Base-by-base conservation (phyloP, 2,888 invertebrate species). In the Spisula solida region DNA sequence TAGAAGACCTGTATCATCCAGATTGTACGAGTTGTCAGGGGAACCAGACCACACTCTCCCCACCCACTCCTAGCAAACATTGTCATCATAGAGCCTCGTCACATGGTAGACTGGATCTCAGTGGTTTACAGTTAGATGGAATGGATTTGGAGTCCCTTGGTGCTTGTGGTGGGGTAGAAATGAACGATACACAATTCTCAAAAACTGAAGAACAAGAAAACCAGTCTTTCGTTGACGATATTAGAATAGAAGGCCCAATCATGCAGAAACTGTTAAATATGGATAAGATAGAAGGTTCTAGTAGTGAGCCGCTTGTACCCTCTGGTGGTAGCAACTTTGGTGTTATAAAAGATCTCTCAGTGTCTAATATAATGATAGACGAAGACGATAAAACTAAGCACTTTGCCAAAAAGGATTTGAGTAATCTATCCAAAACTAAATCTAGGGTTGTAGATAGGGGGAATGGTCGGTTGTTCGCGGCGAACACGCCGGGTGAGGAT, bases 331-430 rank as follows among this genome's bases (percentile, higher is more conserved):
- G 86, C 79, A 92, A 93, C 79, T 96, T 96, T 93, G 96, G 96
- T 20, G 90, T 95, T 8, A 96, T 96, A 56, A 96, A 96, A 90
- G 96, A 96, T 88, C 90, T 96, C 20, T 95, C 95, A n/a, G 95
- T 96, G 34, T 95, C 95, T 16, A 96, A 96, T 91, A 96, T 96
- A 79, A 94, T 95, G 85, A 87, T 95, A 10, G 93, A 88, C 34
- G 96, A 96, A 56, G 91, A 91, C 2, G 96, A 96, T 88, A 96
- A 96, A 88, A 96, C 95, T 12, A 94, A 93, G 86, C 94, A 95
- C 51, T 96, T 96, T 91, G 91, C 93, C 25, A 92, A 92, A 80
- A 96, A 96, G 90, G 95, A 95, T 88, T 90, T 95, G 12, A 93
- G 91, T 41, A 84, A 93, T 56, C 87, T 95, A 29, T 90, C 91